phyloP scores from a whole-genome alignment of 2,888 invertebrate genomes.

The Andrena minutula region DNA sequence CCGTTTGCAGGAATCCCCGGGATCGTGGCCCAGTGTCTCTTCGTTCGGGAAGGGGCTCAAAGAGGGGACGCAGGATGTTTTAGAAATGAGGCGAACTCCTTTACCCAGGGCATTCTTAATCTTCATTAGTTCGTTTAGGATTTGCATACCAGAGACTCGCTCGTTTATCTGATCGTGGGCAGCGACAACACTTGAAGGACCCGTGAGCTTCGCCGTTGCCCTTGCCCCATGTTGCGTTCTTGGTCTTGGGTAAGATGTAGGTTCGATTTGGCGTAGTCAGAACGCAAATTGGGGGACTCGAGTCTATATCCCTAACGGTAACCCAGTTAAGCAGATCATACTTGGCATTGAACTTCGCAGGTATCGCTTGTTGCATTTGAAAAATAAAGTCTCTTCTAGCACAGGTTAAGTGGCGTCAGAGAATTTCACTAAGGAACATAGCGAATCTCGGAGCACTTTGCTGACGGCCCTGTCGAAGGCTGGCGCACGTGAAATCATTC shows the following conservation, averaged over 20 bases:
- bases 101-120: constrained; percentile 81
- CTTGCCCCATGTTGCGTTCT: constrained; percentile 25
- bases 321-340: too few relatives aligned
- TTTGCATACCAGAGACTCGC: constrained; percentile 82
- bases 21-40: constrained; percentile 64
- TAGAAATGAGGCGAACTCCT: constrained; percentile 81
- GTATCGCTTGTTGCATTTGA: too few relatives aligned
- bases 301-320: too few relatives aligned
- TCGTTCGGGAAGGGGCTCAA: not conserved
- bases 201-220: constrained; percentile 63
- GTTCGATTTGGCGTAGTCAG: constrained; percentile 9
- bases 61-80: constrained; percentile 74
- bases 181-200: constrained; percentile 77
- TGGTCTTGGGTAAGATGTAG: not conserved
- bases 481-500: constrained; percentile 57
- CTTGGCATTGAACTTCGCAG: too few relatives aligned
- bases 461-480: constrained; percentile 20
- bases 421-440: not conserved
- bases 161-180: constrained; percentile 82
- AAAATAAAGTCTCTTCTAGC: too few relatives aligned
- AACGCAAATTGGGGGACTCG: not conserved
- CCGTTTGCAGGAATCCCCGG: constrained; percentile 77
- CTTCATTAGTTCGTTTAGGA: constrained; percentile 83
- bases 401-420: too few relatives aligned
- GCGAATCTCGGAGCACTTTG: not conserved